Conservation (phyloP, 1,140 invertebrate species). For the Nephila pilipes region DNA sequence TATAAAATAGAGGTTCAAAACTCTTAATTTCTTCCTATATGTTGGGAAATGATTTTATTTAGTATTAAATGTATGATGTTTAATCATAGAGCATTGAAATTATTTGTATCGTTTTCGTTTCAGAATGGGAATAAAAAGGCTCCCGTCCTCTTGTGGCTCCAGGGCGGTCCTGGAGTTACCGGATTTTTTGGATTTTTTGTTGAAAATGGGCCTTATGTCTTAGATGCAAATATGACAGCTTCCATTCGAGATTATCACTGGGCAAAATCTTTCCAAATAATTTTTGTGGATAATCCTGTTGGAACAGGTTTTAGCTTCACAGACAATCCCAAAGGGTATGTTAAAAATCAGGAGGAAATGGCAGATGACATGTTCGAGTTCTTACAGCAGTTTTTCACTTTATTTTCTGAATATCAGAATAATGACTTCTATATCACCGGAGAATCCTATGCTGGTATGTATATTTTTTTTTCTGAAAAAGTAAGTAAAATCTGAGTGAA, state of each 20-base stretch:
- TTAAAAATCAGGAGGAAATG: slow-evolving; percentile 78
- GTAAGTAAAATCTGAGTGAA: too few species aligned
- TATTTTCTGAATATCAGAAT: slow-evolving; percentile 77
- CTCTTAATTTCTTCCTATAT: too few species aligned
- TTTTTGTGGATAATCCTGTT: slow-evolving; percentile 94
- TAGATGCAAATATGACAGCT: slow-evolving; percentile 83
- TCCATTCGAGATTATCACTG: slow-evolving; percentile 86
- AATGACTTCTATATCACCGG: slow-evolving; percentile 79
- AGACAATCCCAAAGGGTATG: slow-evolving; percentile 74
- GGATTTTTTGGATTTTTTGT: slow-evolving; percentile 91
- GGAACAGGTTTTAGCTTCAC: slow-evolving; percentile 84
- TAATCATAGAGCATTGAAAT: background rate
- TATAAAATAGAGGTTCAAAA: too few species aligned
- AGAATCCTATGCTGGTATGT: slow-evolving; percentile 79
- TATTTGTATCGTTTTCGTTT: background rate
- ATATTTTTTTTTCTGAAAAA: too few species aligned
- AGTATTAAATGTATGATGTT: too few species aligned
- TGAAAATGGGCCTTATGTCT: slow-evolving; percentile 89
- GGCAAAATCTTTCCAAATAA: slow-evolving; percentile 88
- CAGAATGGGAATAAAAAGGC: slow-evolving; percentile 77
- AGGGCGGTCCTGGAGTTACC: slow-evolving; percentile 90
- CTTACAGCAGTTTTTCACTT: slow-evolving; percentile 78
- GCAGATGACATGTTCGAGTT: slow-evolving; percentile 77
- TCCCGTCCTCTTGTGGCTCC: slow-evolving; percentile 91
- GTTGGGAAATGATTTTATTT: too few species aligned